Evolutionary conservation across 2,888 invertebrate species (phyloP), one percentile per base, ranked within the genome.

Genomic region (Protula sp.): DNA sequence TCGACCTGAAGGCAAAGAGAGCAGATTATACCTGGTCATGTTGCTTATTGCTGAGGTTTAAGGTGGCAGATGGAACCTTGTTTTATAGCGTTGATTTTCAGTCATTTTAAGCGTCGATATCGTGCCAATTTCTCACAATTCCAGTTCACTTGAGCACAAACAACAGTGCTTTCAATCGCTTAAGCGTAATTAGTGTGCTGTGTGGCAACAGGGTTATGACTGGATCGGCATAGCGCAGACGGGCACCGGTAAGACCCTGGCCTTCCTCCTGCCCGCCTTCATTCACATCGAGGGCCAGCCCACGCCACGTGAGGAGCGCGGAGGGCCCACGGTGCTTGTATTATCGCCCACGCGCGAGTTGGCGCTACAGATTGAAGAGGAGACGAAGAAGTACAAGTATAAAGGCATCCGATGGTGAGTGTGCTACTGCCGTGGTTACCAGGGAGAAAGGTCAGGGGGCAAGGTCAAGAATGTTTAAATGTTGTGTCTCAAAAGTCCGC

Each of bases 271-370:
- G 57, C 97, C 97, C 5, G 95, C 93, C 14, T 84, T 97, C 70
- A 89, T 97, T 68, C 95, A 97, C 76, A 93, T 94, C 63, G 92
- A 93, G 66, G 88, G 87, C 1, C 97, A 97, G 80, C 83, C 75
- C n/a, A 56, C 71, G n/a, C 88, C 91, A 0, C 83, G 89, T 31
- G 84, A 86, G 0, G 76, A 91, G 70, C 83, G 93, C 27, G 84
- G 84, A 22, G 94, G 94, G 0, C 92, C 95, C 0, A 91, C 89
- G 59, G 91, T 92, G 0, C 83, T 97, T 3, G 86, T 97, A 5
- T 84, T 97, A 82, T 93, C 94, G 0, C 95, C 95, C 2, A 97
- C 95, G 0, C 85, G 95, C 69, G 95, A 97, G 81, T 83, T 97
- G 54, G 95, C 95, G 0, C 82, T 92, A 28, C 97, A 97, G 81